These are phyloP conservation scores for Oppia nitens DNA, from an alignment of 1,140 invertebrate genomes.

Conservation along the genomic window DNA sequence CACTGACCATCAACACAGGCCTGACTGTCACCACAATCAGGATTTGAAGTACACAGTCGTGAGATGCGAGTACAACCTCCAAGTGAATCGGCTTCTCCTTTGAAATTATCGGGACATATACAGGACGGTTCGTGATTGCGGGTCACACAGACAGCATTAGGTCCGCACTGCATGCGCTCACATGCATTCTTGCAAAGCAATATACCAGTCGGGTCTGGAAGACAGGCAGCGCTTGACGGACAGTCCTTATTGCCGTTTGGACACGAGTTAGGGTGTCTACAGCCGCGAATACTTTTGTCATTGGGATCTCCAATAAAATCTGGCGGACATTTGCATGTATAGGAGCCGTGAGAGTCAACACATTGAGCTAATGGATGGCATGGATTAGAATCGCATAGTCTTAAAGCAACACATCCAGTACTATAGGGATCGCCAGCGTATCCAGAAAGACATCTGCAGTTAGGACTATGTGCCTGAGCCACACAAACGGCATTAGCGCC, in stretches of 20 bases:
- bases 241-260: slow-evolving; percentile 53
- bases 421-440: slow-evolving; percentile 26
- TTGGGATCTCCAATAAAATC: slow-evolving; percentile 61
- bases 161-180: slow-evolving; percentile 46
- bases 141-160: slow-evolving; percentile 51
- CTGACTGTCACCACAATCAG: slow-evolving; percentile 51
- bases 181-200: slow-evolving; percentile 66
- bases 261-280: slow-evolving; percentile 50
- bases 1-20: slow-evolving; percentile 66
- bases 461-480: slow-evolving; percentile 52
- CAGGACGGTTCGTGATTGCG: slow-evolving; percentile 52
- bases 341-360: slow-evolving; percentile 41
- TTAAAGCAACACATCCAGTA: slow-evolving; percentile 31
- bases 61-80: slow-evolving; percentile 52
- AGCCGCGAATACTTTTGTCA: slow-evolving; percentile 31
- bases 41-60: slow-evolving; percentile 45
- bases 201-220: slow-evolving; percentile 41
- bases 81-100: slow-evolving; percentile 33
- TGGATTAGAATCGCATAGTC: slow-evolving; percentile 49
- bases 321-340: slow-evolving; percentile 52
- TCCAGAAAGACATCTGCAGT: slow-evolving; percentile 55
- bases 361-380: slow-evolving; percentile 64
- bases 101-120: slow-evolving; percentile 50
- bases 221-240: slow-evolving; percentile 50
- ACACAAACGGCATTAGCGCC: slow-evolving; percentile 72